phyloP scores from a whole-genome alignment of 1,140 invertebrate species.

The Drosophila mayri region DNA sequence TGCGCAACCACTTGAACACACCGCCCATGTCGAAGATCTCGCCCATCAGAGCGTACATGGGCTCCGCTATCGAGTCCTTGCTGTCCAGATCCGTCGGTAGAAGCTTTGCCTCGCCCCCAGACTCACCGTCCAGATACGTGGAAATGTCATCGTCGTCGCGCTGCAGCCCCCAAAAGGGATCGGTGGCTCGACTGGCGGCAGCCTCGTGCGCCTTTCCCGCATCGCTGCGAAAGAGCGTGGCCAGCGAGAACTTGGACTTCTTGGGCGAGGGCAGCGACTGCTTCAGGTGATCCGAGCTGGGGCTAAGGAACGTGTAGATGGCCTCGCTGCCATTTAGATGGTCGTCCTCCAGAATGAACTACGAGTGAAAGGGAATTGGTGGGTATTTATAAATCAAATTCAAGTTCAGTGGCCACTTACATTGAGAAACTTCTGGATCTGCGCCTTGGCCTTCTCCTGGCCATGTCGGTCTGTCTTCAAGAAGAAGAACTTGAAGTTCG shows the following conservation, averaged over 20 bases:
- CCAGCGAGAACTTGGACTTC: constrained; percentile 93
- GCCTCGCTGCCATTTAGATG: constrained; percentile 94
- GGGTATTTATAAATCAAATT: background rate
- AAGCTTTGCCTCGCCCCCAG: constrained; percentile 85
- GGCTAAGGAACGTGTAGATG: constrained; percentile 94
- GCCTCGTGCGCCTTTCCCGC: constrained; percentile 68
- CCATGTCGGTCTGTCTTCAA: constrained; percentile 92
- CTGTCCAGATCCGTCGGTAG: constrained; percentile 86
- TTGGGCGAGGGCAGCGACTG: constrained; percentile 91
- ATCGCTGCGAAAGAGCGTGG: constrained; percentile 94
- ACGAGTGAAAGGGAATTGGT: background rate
- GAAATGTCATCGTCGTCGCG: constrained; percentile 90
- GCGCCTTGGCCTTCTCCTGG: constrained; percentile 92
- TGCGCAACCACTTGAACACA: constrained; percentile 93
- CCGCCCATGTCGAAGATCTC: constrained; percentile 96
- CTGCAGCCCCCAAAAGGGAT: constrained; percentile 83
- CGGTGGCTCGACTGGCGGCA: constrained; percentile 54
- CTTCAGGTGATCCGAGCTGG: constrained; percentile 94
- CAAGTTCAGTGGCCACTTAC: constrained; percentile 85
- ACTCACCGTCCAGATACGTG: constrained; percentile 88
- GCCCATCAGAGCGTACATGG: constrained; percentile 92
- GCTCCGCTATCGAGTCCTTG: constrained; percentile 94
- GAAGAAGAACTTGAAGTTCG: constrained; percentile 92
- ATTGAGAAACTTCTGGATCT: constrained; percentile 94
- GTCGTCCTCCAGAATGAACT: constrained; percentile 95